These are phyloP conservation scores for Melanotaenia boesemani DNA, from an alignment of 2,797 vertebrate genomes.

Conservation along the genomic window DNA sequence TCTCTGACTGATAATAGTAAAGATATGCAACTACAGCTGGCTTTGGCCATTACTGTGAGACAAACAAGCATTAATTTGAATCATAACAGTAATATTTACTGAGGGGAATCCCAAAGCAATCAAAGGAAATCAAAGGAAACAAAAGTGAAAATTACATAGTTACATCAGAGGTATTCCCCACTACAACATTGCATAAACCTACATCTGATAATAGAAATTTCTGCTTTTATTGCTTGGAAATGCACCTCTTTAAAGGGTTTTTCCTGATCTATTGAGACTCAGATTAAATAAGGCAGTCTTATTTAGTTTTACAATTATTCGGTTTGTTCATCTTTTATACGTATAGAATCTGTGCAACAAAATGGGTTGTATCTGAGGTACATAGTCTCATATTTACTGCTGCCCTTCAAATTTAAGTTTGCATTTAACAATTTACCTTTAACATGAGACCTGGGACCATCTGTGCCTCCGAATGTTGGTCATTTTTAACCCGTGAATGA, in stretches of 20 bases:
- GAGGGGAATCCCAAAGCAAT: background rate
- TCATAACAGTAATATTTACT: background rate
- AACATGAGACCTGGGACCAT: background rate
- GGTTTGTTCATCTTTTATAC: background rate
- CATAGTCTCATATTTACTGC: background rate
- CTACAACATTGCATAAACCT: background rate
- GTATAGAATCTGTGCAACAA: background rate
- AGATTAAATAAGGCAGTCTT: background rate
- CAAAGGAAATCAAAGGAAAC: background rate
- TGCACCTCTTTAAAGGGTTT: background rate
- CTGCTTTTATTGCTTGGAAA: background rate
- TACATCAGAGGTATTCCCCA: background rate
- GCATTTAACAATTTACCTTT: background rate
- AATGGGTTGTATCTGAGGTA: background rate
- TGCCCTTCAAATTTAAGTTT: background rate
- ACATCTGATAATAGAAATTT: too few species aligned
- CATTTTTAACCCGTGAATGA: background rate
- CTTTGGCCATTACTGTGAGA: background rate
- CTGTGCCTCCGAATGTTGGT: background rate
- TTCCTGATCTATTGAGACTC: background rate
- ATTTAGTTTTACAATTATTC: too few species aligned
- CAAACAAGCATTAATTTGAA: background rate
- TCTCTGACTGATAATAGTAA: conserved; percentile 27
- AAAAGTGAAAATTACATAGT: background rate
- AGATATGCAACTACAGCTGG: background rate